A percentile compares a stretch with the other conserved stretches of the same genome.
phyloP scores from a whole-genome alignment of 2,888 invertebrate genomes.

The Lordiphosa fenestrarum region DNA sequence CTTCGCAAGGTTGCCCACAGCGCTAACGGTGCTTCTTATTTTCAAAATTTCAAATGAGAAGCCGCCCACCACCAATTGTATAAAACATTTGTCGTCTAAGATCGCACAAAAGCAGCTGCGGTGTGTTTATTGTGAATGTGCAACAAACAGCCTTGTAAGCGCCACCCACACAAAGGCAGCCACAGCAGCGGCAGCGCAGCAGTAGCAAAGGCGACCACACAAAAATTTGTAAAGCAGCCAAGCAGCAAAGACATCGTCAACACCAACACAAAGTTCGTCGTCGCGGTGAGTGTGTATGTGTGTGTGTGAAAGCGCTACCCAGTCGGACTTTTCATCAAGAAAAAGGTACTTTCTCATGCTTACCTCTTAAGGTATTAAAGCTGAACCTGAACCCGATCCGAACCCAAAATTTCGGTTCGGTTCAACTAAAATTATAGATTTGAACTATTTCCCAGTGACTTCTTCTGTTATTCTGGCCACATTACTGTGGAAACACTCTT shows the following conservation, averaged over 20 bases:
- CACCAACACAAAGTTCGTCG: conserved; percentile 9
- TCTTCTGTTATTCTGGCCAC: too few species aligned
- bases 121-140: conserved; percentile 49
- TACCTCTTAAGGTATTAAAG: too few species aligned
- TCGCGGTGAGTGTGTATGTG: conserved; percentile 6
- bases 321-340: too few species aligned
- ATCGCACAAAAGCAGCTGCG: conserved; percentile 45
- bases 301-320: conserved; percentile 6
- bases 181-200: conserved; percentile 20
- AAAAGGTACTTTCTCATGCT: too few species aligned
- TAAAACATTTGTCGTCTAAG: conserved; percentile 36
- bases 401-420: too few species aligned
- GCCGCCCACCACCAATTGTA: conserved; percentile 12
- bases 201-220: conserved; percentile 45
- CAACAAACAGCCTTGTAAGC: conserved; percentile 59
- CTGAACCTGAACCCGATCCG: too few species aligned
- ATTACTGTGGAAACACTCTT: too few species aligned
- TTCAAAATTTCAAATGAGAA: conserved; percentile 18
- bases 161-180: conserved; percentile 62
- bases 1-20: conserved; percentile 46
- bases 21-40: conserved; percentile 22
- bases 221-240: conserved; percentile 54
- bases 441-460: too few species aligned
- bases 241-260: conserved; percentile 21
- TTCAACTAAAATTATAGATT: too few species aligned